phyloP scores from a whole-genome alignment of 2,888 invertebrate genomes.

The Meta bourneti region DNA sequence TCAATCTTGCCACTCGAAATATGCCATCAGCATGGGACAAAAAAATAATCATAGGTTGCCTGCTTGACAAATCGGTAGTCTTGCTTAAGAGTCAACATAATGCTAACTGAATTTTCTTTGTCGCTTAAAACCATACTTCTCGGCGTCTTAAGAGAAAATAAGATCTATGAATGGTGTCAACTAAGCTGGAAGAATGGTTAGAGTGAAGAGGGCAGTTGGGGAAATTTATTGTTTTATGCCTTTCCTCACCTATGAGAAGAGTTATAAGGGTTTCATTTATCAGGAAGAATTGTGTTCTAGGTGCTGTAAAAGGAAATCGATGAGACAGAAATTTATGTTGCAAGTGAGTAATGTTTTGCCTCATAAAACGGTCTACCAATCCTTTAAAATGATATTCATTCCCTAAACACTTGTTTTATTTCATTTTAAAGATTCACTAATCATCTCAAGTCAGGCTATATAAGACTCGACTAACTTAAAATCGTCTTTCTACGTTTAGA shows the following conservation, averaged over 20 bases:
- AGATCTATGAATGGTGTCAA: constrained; percentile 52
- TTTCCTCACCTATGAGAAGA: not conserved
- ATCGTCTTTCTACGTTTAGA: too few relatives aligned
- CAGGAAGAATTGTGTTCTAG: not conserved
- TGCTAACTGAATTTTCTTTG: constrained; percentile 54
- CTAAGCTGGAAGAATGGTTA: not conserved
- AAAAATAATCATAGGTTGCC: constrained; percentile 73
- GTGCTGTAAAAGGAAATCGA: not conserved
- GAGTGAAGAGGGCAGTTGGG: not conserved
- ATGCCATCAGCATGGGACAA: constrained; percentile 56
- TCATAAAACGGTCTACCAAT: not conserved
- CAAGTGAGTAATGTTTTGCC: not conserved
- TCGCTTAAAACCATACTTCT: constrained; percentile 36
- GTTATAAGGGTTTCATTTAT: constrained; percentile 1
- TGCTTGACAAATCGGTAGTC: constrained; percentile 62
- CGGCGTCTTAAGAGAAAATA: not conserved
- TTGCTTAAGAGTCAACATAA: constrained; percentile 59
- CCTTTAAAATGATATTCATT: not conserved
- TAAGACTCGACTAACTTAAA: too few relatives aligned
- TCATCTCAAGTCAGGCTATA: too few relatives aligned
- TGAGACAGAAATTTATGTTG: not conserved
- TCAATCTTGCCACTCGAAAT: constrained; percentile 68
- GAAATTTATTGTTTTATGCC: not conserved
- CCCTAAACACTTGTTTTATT: too few relatives aligned
- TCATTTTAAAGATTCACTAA: too few relatives aligned